These are phyloP conservation scores for Drosophila trichaetosa DNA, from an alignment of 2,888 invertebrate genomes.

Conservation along the genomic window DNA sequence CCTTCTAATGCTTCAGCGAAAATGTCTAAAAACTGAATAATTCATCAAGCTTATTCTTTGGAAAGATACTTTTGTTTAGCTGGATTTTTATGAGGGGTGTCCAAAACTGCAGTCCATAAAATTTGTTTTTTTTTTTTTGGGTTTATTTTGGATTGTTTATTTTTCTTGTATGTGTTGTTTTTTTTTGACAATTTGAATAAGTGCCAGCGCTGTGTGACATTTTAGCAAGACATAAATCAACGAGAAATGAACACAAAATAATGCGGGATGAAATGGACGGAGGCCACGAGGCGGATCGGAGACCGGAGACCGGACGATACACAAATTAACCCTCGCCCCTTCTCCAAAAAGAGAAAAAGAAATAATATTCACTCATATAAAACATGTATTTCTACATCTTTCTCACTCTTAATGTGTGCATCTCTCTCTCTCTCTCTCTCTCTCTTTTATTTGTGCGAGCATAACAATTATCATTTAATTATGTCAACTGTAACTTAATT, in stretches of 20 bases:
- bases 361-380: slow-evolving; percentile 30
- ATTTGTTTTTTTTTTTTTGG: neutral
- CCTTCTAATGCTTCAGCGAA: slow-evolving; percentile 20
- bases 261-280: slow-evolving; percentile 79
- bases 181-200: slow-evolving; percentile 51
- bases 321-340: slow-evolving; percentile 73
- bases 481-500: slow-evolving; percentile 83
- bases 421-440: neutral
- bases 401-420: neutral
- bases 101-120: slow-evolving; percentile 24
- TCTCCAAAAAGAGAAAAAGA: slow-evolving; percentile 9
- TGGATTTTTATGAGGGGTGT: slow-evolving; percentile 23
- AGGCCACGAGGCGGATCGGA: slow-evolving; percentile 32
- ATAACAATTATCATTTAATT: slow-evolving; percentile 80
- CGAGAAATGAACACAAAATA: slow-evolving; percentile 62
- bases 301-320: slow-evolving; percentile 57
- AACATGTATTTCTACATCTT: slow-evolving; percentile 1
- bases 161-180: neutral
- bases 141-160: slow-evolving; percentile 1
- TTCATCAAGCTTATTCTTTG: slow-evolving; percentile 41
- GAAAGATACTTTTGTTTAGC: slow-evolving; percentile 39
- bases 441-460: slow-evolving; percentile 27
- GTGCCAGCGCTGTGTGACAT: slow-evolving; percentile 52
- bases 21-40: slow-evolving; percentile 24
- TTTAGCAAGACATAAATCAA: slow-evolving; percentile 81